phyloP scores from a whole-genome alignment of 1,140 invertebrate species.

The Rhynchophorus ferrugineus region DNA sequence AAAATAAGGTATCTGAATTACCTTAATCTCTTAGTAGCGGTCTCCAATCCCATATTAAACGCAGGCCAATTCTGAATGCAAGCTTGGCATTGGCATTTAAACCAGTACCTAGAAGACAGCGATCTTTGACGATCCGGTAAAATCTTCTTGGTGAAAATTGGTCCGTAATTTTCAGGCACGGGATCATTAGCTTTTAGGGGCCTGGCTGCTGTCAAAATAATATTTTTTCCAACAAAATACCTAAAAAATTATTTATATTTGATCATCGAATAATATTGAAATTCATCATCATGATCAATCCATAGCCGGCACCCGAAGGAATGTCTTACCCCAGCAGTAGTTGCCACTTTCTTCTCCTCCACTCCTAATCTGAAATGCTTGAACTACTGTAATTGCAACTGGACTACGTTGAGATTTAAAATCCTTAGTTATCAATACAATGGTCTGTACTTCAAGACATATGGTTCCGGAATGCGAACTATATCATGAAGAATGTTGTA shows the following conservation, averaged over 20 bases:
- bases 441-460: too few relatives aligned
- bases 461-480: too few relatives aligned
- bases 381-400: too few relatives aligned
- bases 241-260: conserved; percentile 45
- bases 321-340: too few relatives aligned
- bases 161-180: conserved; percentile 81
- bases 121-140: conserved; percentile 55
- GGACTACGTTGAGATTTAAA: too few relatives aligned
- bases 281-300: too few relatives aligned
- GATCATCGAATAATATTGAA: too few relatives aligned
- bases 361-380: too few relatives aligned
- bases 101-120: conserved; percentile 70
- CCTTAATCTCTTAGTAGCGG: conserved; percentile 25
- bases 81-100: conserved; percentile 65
- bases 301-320: too few relatives aligned
- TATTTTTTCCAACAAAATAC: conserved; percentile 65
- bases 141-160: conserved; percentile 61
- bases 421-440: too few relatives aligned
- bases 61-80: conserved; percentile 71
- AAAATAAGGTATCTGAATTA: conserved; percentile 5
- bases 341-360: too few relatives aligned
- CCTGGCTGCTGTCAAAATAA: conserved; percentile 61
- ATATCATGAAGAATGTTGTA: too few relatives aligned
- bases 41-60: conserved; percentile 46
- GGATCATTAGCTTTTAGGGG: conserved; percentile 55